phyloP scores from a whole-genome alignment of 2,888 invertebrate species.

The Cabera pusaria region DNA sequence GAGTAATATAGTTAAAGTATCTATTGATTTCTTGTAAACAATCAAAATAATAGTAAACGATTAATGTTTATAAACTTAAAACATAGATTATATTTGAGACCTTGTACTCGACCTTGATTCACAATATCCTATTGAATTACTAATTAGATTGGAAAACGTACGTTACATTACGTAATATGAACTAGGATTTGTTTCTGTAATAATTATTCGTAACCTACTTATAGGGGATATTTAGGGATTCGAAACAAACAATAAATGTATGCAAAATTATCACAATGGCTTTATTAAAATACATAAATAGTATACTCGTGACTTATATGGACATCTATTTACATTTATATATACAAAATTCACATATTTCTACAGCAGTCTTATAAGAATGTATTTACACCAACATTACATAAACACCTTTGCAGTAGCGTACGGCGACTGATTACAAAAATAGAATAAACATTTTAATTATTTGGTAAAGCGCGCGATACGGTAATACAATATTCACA shows the following conservation, averaged over 20 bases:
- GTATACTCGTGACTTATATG: constrained; percentile 81
- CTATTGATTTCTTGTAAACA: too few species aligned
- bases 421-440: constrained; percentile 78
- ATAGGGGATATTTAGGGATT: too few species aligned
- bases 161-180: too few species aligned
- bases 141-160: too few species aligned
- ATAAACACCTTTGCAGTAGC: constrained; percentile 72
- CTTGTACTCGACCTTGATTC: too few species aligned
- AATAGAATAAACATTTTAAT: constrained; percentile 74
- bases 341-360: constrained; percentile 78
- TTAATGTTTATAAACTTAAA: too few species aligned
- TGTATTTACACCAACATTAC: constrained; percentile 77
- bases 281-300: constrained; percentile 84
- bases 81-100: too few species aligned
- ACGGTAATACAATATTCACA: constrained; percentile 74
- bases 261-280: constrained; percentile 84
- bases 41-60: too few species aligned
- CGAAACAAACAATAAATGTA: constrained; percentile 45
- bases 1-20: too few species aligned
- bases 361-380: constrained; percentile 83
- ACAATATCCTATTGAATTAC: too few species aligned
- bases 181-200: too few species aligned
- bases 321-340: constrained; percentile 78
- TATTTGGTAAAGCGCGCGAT: constrained; percentile 81
- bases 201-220: too few species aligned